Base-by-base conservation (phyloP, 2,797 vertebrate genomes). In the Neosilurus mollespiculum region DNA sequence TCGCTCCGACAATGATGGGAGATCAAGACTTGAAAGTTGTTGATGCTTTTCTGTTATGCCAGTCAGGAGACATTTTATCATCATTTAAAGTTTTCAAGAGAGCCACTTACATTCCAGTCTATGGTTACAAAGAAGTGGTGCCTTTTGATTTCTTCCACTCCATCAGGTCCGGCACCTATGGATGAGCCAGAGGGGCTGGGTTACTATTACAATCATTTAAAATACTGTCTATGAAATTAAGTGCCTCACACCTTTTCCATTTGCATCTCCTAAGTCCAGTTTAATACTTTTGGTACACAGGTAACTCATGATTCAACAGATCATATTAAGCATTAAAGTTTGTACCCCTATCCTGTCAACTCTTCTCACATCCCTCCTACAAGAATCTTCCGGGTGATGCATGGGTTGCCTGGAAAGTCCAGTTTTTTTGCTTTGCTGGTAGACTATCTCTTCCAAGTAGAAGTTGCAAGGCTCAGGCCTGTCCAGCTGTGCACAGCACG, bases 91-190 rank as follows among this genome's bases (percentile, higher is more conserved):
- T 83, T 73, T 54, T 54, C n/a, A 37, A 67, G 43, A 81, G 14
- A 56, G 37, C 37, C 9, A 93, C 95, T 95, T 89, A 96, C 95
- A 80, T 92, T 95, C 95, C 95, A 96, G 89, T 95, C 93, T 88
- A 95, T 94, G 1, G 93, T 93, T 82, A 92, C 91, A 88, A 96
- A 96, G 88, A 96, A 96, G 65, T 90, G 91, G 77, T 96, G 95
- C 34, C 93, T 92, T 88, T 96, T 95, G 86, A 96, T 95, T 90
- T 96, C 95, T 84, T 96, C 95, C 54, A 96, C 91, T 83, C 95
- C 95, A 9, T 96, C 95, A 81, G 93, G 93, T 85, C 95, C 95
- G 7, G 95, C 95, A 83, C 95, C 95, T 96, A 30, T 75, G 43
- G 85, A 83, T 83, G 43, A 86, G 81, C 82, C 49, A 86, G n/a